Conservation (phyloP, 2,888 invertebrate genomes). For the Rhingia campestris region DNA sequence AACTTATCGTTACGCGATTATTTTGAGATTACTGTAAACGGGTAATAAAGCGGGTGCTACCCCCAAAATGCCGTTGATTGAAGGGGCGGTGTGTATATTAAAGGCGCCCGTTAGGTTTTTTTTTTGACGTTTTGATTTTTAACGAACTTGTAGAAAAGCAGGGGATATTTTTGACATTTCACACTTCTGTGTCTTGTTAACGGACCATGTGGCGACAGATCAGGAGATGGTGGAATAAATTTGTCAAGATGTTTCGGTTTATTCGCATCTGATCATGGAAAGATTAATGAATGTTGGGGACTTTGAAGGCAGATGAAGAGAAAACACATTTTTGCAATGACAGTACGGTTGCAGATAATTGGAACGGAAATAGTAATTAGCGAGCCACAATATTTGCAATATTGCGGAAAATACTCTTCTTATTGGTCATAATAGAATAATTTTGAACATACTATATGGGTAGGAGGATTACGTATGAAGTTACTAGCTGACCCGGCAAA, state of each 20-base stretch:
- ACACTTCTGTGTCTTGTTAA: conserved; percentile 18
- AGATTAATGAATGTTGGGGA: no score
- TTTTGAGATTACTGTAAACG: conserved; percentile 66
- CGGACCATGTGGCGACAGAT: conserved; percentile 51
- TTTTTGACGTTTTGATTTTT: conserved; percentile 18
- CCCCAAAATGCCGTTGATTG: conserved; percentile 41
- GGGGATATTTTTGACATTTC: conserved; percentile 1
- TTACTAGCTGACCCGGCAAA: no score
- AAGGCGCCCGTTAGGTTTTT: conserved; percentile 6
- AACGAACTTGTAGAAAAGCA: not conserved
- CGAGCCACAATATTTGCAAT: no score
- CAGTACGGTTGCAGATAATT: no score
- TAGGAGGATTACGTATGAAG: no score
- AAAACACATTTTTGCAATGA: no score
- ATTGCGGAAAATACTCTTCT: no score
- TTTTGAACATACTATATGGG: no score
- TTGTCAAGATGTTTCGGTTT: conserved; percentile 29
- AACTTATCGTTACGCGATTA: conserved; percentile 72
- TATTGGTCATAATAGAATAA: no score
- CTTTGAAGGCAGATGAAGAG: no score
- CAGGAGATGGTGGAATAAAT: conserved; percentile 39
- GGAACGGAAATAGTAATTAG: no score
- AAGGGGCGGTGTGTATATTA: conserved; percentile 28
- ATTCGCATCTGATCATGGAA: no score
- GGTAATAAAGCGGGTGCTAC: conserved; percentile 50